Evolutionary conservation across 37 sponge, comb jelly and placozoan genomes (phyloP).

Genomic region (Diacarnus erythraeanus): DNA sequence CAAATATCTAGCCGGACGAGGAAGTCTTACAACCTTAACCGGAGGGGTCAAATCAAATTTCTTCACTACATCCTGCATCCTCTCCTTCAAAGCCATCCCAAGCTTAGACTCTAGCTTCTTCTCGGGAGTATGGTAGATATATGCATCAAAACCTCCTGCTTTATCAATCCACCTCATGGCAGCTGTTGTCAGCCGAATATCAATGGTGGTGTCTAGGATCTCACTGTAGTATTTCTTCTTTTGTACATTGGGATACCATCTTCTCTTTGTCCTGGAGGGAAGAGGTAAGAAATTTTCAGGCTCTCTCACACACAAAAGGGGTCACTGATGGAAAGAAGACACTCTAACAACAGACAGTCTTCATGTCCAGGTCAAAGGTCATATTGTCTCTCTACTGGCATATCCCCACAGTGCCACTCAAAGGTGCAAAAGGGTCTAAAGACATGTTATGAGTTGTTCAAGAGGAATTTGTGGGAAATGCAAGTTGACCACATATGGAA

Average conservation of each 20-base stretch:
- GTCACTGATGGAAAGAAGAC: too few relatives aligned
- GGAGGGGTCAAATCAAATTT: conserved; percentile 10
- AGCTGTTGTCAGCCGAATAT: conserved; percentile 53
- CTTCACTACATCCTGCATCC: conserved; percentile 37
- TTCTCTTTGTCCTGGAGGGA: conserved; percentile 66
- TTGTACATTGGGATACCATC: conserved; percentile 79
- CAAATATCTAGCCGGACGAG: conserved; percentile 26
- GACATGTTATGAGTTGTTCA: too few relatives aligned
- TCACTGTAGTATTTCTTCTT: conserved; percentile 63
- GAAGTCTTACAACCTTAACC: conserved; percentile 2
- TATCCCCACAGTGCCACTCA: too few relatives aligned
- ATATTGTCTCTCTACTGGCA: too few relatives aligned
- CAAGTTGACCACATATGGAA: too few relatives aligned
- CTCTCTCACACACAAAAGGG: too few relatives aligned
- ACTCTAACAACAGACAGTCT: too few relatives aligned
- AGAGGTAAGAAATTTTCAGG: too few relatives aligned
- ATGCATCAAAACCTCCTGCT: conserved; percentile 83
- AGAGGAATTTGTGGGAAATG: too few relatives aligned
- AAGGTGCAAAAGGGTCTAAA: too few relatives aligned
- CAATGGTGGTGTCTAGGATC: conserved; percentile 41
- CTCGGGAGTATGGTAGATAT: conserved; percentile 81
- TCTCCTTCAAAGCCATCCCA: conserved; percentile 56
- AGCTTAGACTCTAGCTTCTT: conserved; percentile 66
- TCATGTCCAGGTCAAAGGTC: too few relatives aligned
- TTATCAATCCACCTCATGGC: conserved; percentile 87